Evolutionary conservation across 1,140 invertebrate genomes (phyloP), one percentile per base, ranked within the genome.

Genomic region (Schlechtendalia chinensis): DNA sequence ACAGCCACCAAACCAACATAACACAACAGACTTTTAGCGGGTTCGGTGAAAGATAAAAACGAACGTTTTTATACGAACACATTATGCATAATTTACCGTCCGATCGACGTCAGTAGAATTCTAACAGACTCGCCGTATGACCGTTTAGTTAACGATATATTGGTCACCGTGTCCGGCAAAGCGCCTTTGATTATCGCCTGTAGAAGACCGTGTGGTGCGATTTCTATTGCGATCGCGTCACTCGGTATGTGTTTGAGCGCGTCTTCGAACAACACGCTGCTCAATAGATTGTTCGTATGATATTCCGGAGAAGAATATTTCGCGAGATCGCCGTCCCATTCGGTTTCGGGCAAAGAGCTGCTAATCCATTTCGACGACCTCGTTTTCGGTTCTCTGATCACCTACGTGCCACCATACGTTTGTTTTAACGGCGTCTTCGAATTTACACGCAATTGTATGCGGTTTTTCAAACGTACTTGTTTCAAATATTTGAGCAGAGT

Each of bases 381-480:
- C 16, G 81, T 83, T 80, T 88, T 88, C 2, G 88, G 87, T 17
- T 85, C 81, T 61, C 85, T 86, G 82, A 91, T 88, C 0, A 90
- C 84, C 88, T 89, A 54, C 6, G 39, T 3, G 39, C 10, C 39
- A 5, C 4, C 4, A 45, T 45, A 5, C 4, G 10, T 45, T 10
- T 45, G 10, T 45, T 45, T 45, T 45, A 45, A 45, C 90, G 80
- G 89, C 88, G 82, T 90, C 92, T 8, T 90, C 88, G 5, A 83
- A 89, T 87, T 82, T 89, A 90, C 0, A 90, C 91, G 86, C 98
- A 97, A 32, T 96, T 89, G 4, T 90, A 90, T 82, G 93, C 89
- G 82, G 83, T 89, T 82, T 86, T 91, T 86, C 88, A 0, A 10
- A 82, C 89, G 86, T 0, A 94, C 90, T 84, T 93, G 86, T 84